These are phyloP conservation scores for Columba janthina DNA, from an alignment of 2,113 vertebrate genomes.

Conservation along the genomic window DNA sequence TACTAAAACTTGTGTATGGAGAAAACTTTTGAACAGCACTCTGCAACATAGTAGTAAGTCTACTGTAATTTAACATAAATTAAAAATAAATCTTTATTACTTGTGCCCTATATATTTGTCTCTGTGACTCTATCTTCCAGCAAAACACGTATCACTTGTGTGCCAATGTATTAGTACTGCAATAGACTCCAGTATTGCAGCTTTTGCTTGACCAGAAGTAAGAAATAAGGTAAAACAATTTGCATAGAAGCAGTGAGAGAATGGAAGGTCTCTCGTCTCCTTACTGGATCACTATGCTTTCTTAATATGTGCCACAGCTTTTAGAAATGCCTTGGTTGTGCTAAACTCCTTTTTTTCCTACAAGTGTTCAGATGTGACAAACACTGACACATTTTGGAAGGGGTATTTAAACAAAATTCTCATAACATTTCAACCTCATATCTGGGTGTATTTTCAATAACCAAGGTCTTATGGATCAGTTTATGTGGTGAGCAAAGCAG, in stretches of 20 bases:
- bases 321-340: not conserved
- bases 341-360: not conserved
- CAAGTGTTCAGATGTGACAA: not conserved
- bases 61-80: not conserved
- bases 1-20: accelerated
- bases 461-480: not conserved
- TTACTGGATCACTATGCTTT: not conserved
- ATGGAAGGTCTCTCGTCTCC: not conserved
- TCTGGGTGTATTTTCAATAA: not conserved
- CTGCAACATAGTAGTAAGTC: not conserved
- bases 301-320: not conserved
- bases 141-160: not conserved
- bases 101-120: not conserved
- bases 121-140: not conserved
- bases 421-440: not conserved
- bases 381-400: not conserved
- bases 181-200: not conserved
- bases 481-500: not conserved
- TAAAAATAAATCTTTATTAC: not conserved
- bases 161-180: not conserved
- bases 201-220: not conserved
- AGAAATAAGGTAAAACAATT: not conserved
- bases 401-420: not conserved
- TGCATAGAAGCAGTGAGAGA: not conserved
- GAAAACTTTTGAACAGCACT: not conserved